These are phyloP conservation scores for Hypotaenidia philippensis DNA, from an alignment of 2,797 vertebrate genomes.

Conservation along the genomic window DNA sequence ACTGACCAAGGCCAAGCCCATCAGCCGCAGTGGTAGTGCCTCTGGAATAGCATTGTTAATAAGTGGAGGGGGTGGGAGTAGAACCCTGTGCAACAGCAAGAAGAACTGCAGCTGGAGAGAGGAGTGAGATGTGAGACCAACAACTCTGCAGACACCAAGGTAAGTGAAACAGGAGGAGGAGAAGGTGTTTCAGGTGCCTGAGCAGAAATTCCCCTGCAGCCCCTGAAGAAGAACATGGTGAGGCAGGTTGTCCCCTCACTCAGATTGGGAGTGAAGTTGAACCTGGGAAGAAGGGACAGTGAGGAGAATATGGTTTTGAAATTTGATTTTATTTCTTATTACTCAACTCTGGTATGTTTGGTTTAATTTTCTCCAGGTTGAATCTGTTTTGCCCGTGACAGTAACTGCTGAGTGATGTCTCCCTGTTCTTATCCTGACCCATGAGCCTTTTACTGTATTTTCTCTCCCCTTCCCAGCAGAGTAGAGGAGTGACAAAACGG, in stretches of 20 bases:
- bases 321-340: neutral
- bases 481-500: fast-evolving
- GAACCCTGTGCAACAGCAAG: fast-evolving
- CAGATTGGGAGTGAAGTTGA: fast-evolving
- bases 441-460: neutral
- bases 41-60: fast-evolving
- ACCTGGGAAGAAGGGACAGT: neutral
- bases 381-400: fast-evolving
- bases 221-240: neutral
- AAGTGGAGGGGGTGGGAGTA: neutral
- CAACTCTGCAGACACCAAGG: neutral
- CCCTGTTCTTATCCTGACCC: neutral
- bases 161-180: neutral
- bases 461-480: neutral
- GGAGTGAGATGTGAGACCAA: neutral
- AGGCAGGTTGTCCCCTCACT: neutral
- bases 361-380: neutral
- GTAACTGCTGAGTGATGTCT: fast-evolving
- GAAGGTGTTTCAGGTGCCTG: fast-evolving
- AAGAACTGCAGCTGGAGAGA: neutral
- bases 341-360: neutral
- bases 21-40: fast-evolving
- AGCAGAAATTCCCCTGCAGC: neutral
- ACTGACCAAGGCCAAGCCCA: fast-evolving
- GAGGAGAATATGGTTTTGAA: neutral